phyloP scores from a whole-genome alignment of 2,113 vertebrate species.

The Oryctolagus cuniculus region mOryCun1.1 NC_091444.1:107833501-107834000 shows the following conservation, averaged over 20 bases:
- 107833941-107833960: too few relatives aligned
- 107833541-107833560: not conserved
- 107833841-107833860: not conserved
- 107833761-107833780: not conserved
- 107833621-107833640: not conserved
- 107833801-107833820: not conserved
- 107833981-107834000: not conserved
- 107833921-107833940: too few relatives aligned
- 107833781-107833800: not conserved
- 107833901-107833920: too few relatives aligned
- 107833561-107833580: not conserved
- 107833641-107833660: accelerated
- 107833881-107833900: too few relatives aligned
- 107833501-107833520: too few relatives aligned
- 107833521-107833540: too few relatives aligned
- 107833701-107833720: not conserved
- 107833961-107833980: not conserved
- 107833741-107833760: too few relatives aligned
- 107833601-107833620: not conserved
- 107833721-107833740: not conserved
- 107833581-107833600: not conserved
- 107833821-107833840: not conserved
- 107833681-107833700: not conserved
- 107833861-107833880: not conserved
- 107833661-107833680: not conserved